These are phyloP conservation scores for Tympanoctomys barrerae DNA, from an alignment of 2,797 vertebrate species.

Conservation along the genomic window DNA sequence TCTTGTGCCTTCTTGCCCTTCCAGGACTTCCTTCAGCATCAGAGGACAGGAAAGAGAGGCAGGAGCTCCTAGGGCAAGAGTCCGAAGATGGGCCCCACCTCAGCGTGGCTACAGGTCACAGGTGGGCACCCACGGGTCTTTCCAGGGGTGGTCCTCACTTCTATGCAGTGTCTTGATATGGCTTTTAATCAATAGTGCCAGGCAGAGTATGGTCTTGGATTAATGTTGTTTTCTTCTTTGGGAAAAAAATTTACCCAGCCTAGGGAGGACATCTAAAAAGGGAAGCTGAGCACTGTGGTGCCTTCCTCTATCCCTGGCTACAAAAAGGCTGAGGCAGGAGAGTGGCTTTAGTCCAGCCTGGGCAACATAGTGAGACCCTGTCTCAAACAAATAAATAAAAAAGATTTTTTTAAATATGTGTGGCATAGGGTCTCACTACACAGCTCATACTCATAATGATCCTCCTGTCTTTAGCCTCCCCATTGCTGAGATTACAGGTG, in stretches of 20 bases:
- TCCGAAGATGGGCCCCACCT: not conserved
- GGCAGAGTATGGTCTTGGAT: not conserved
- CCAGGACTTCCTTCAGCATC: not conserved
- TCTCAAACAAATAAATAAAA: not conserved
- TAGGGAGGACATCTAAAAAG: not conserved
- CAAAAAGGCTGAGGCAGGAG: not conserved
- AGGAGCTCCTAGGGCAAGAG: not conserved
- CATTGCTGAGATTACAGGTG: too few species aligned
- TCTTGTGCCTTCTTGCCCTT: conserved; percentile 13
- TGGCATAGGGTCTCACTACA: too few species aligned
- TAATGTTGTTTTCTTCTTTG: not conserved
- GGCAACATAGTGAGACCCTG: not conserved
- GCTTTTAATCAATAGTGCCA: not conserved
- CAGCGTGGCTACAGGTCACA: rapidly evolving
- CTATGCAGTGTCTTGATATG: not conserved
- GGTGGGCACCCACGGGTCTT: not conserved
- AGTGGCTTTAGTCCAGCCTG: not conserved
- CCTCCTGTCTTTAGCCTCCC: too few species aligned
- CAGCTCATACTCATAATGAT: too few species aligned
- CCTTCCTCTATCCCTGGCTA: not conserved
- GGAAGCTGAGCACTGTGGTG: not conserved
- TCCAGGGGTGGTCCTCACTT: not conserved
- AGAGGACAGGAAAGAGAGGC: conserved; percentile 20
- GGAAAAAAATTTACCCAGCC: not conserved
- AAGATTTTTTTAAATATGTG: too few species aligned